phyloP scores from a whole-genome alignment of 2,113 vertebrate species.

The Tichodroma muraria region DNA sequence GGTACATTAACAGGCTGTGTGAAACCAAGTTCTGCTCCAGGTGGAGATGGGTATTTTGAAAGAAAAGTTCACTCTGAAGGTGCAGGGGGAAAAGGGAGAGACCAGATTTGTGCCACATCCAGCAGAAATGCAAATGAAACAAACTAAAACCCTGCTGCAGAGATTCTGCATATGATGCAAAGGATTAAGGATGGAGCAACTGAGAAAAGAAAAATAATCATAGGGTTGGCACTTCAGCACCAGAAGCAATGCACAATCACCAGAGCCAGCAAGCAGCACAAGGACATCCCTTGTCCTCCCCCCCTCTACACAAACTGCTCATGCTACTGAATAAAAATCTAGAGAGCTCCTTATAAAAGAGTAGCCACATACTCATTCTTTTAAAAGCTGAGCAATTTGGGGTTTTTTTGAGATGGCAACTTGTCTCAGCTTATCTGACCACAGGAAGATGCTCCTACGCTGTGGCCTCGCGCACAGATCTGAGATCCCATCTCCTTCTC shows the following conservation, averaged over 20 bases:
- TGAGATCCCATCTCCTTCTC: background rate
- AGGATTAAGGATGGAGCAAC: background rate
- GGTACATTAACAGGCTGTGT: background rate
- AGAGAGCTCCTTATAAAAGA: background rate
- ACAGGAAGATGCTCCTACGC: background rate
- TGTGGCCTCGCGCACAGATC: accelerated
- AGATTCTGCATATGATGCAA: background rate
- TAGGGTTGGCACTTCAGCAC: background rate
- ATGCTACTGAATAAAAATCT: background rate
- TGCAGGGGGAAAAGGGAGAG: background rate
- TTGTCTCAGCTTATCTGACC: background rate
- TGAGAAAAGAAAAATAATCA: background rate
- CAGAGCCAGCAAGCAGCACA: background rate
- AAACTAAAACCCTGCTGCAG: background rate
- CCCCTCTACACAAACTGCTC: background rate
- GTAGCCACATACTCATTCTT: background rate
- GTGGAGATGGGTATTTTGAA: background rate
- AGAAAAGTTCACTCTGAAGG: background rate
- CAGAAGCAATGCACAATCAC: background rate
- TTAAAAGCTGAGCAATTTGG: background rate
- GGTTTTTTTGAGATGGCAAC: background rate
- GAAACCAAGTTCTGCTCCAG: background rate
- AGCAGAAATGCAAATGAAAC: background rate
- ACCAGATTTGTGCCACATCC: background rate
- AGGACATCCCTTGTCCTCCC: background rate